These are phyloP conservation scores for Nannospalax galili DNA, from an alignment of 2,113 vertebrate genomes.

Conservation along the genomic window DNA sequence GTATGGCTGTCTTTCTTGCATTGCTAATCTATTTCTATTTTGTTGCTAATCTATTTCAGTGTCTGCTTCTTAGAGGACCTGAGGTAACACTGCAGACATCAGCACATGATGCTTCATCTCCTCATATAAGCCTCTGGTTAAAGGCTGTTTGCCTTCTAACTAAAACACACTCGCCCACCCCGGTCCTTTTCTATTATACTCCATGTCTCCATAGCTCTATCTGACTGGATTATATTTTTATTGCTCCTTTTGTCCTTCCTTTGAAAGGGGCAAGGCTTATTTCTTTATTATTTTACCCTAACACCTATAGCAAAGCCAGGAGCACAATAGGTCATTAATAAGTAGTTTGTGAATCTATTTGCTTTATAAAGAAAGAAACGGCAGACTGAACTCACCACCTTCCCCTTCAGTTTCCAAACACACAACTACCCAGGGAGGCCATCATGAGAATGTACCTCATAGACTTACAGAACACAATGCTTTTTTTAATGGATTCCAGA, in stretches of 20 bases:
- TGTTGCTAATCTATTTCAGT: neutral
- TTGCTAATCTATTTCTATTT: too few species aligned
- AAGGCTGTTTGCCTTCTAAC: neutral
- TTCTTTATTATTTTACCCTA: neutral
- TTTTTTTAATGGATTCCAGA: neutral
- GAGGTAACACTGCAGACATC: neutral
- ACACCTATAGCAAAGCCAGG: neutral
- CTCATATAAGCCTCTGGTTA: neutral
- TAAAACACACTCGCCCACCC: neutral
- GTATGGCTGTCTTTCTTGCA: too few species aligned
- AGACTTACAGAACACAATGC: neutral
- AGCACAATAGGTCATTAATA: neutral
- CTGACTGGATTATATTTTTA: neutral
- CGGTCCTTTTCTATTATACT: neutral
- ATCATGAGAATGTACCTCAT: neutral
- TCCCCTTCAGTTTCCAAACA: slow-evolving; percentile 21
- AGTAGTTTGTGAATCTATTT: neutral
- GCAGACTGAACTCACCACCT: neutral
- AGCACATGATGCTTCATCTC: neutral
- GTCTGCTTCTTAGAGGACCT: neutral
- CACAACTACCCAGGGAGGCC: neutral
- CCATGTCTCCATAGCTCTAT: neutral
- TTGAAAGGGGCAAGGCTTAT: neutral
- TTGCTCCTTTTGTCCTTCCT: neutral
- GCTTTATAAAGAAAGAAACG: neutral